Conservation (phyloP, 2,888 invertebrate species). For the Unio pictorum region DNA sequence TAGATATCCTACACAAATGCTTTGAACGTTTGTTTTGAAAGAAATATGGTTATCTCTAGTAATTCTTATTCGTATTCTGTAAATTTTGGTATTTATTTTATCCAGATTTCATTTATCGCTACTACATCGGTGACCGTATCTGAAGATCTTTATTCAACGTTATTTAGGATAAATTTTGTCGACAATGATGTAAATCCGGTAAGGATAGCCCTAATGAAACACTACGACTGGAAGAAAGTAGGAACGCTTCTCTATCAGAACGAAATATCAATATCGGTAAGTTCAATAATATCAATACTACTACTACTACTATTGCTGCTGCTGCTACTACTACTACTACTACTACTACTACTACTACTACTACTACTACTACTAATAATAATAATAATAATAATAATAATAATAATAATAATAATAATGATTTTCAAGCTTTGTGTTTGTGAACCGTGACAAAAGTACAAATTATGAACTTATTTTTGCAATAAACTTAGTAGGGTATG, state of each 20-base stretch:
- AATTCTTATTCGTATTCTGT: too few species aligned
- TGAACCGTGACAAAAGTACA: too few species aligned
- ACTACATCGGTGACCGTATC: conserved; percentile 39
- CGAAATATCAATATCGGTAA: conserved; percentile 38
- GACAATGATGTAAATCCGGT: conserved; percentile 41
- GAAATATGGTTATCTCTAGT: background rate
- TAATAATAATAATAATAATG: too few species aligned
- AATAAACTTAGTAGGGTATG: too few species aligned
- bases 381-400: too few species aligned
- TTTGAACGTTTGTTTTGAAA: background rate
- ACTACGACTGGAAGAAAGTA: conserved; percentile 46
- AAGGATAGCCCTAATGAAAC: conserved; percentile 36
- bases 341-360: background rate
- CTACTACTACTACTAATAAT: too few species aligned
- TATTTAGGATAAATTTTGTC: conserved; percentile 42
- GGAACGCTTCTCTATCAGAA: conserved; percentile 36
- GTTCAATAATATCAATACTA: background rate
- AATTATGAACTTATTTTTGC: too few species aligned
- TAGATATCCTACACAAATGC: too few species aligned
- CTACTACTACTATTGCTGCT: too few species aligned
- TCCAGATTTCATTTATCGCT: conserved; percentile 43
- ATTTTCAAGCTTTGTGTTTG: too few species aligned
- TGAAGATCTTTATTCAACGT: conserved; percentile 32
- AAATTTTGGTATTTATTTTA: background rate
- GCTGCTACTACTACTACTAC: background rate